Conservation (phyloP, 2,888 invertebrate genomes). For the Drosophila pegasa region DNA sequence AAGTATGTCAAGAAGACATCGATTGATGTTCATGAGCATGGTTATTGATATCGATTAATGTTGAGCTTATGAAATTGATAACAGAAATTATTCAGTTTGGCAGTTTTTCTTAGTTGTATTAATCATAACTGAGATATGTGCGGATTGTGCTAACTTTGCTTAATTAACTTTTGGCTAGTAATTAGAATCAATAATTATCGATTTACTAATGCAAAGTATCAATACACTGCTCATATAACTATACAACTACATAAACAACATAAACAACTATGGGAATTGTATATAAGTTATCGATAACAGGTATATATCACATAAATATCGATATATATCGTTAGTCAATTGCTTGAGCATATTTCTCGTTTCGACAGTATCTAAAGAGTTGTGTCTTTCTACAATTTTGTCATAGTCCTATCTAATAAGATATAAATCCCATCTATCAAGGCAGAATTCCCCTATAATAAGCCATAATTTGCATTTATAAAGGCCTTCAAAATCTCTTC, state of each 20-base stretch:
- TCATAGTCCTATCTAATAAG: too few relatives aligned
- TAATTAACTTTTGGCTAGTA: not conserved
- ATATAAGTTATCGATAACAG: not conserved
- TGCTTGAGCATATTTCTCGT: not conserved
- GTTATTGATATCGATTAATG: not conserved
- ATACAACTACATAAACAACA: too few relatives aligned
- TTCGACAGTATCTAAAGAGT: too few relatives aligned
- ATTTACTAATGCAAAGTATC: not conserved
- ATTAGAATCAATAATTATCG: not conserved
- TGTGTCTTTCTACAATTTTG: too few relatives aligned
- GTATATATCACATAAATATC: not conserved
- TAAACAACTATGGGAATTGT: too few relatives aligned
- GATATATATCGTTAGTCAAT: not conserved
- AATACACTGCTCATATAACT: not conserved
- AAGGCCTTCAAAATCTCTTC: too few relatives aligned
- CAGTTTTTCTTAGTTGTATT: not conserved
- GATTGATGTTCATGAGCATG: not conserved
- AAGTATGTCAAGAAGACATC: not conserved
- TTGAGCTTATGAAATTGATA: not conserved
- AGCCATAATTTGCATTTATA: too few relatives aligned
- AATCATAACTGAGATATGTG: not conserved
- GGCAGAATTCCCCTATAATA: too few relatives aligned
- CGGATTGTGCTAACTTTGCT: not conserved
- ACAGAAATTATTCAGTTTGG: too few relatives aligned
- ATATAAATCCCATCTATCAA: too few relatives aligned